Base-by-base conservation (phyloP, 2,888 invertebrate species). In the Conistra vaccinii region DNA sequence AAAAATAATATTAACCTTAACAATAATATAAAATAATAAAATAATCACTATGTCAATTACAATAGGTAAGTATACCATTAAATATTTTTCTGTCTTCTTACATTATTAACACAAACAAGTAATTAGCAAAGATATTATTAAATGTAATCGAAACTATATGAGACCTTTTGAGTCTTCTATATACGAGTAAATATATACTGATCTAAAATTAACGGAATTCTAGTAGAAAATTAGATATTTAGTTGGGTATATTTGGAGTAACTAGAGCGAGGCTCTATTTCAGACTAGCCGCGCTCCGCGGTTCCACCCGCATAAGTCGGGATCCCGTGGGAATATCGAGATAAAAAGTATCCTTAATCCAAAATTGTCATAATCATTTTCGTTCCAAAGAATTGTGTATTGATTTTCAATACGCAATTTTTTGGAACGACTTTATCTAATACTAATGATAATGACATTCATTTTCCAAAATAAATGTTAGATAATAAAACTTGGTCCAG, bases 101-200 rank as follows among this genome's bases (percentile, higher is more conserved):
- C n/a, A n/a, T n/a, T n/a, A n/a, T n/a, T n/a, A n/a, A n/a, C n/a
- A n/a, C n/a, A n/a, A n/a, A n/a, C 55, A 84, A 87, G 85, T 89
- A 90, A 92, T 90, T 91, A 91, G 79, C 85, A 81, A 76, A 83
- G 60, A 60, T 76, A 62, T 88, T 87, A 87, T 89, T 90, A 89
- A 85, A 85, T 83, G 89, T 89, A 90, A 91, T 89, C 81, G 80
- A 89, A 89, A 70, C 85, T 85, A 83, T 71, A 80, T 67, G 83
- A 86, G 76, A 81, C 81, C 83, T 86, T 85, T 86, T 72, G 77
- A 69, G 80, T 58, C 77, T 81, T 80, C 70, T 51, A 53, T 51
- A 51, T 14, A 48, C 48, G 7, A 48, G 48, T 45, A 45, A 45
- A 17, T 45, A 51, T 71, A 66, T 85, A 63, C 26, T 73, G 32